Conservation (phyloP, 2,797 vertebrate species). For the Anniella stebbinsi region DNA sequence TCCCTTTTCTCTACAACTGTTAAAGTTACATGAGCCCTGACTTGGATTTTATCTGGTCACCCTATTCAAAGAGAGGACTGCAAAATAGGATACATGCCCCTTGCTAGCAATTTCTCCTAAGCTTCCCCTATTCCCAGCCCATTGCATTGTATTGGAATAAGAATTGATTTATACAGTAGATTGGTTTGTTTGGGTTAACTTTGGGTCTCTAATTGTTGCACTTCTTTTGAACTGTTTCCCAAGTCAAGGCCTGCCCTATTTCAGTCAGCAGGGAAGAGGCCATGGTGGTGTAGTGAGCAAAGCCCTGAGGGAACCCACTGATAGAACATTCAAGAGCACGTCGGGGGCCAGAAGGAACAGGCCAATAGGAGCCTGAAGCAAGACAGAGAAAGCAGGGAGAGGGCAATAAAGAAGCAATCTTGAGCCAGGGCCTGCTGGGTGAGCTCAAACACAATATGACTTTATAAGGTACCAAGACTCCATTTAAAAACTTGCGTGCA, state of each 20-base stretch:
- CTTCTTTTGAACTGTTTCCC: not conserved
- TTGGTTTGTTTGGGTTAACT: not conserved
- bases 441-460: not conserved
- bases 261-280: not conserved
- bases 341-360: no score
- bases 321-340: not conserved
- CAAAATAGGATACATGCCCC: no score
- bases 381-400: not conserved
- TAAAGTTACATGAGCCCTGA: no score
- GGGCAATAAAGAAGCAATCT: not conserved
- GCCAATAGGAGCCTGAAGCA: not conserved
- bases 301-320: not conserved
- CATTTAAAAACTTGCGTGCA: not conserved
- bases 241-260: not conserved
- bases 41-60: no score
- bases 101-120: not conserved
- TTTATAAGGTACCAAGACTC: not conserved
- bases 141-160: not conserved
- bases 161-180: not conserved
- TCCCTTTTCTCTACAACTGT: no score
- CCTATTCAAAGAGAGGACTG: no score
- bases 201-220: not conserved
- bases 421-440: not conserved
- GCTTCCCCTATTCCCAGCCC: not conserved
- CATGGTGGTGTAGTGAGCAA: not conserved